Conservation (phyloP, 2,888 invertebrate genomes). For the Parapristionchus giblindavisi region DNA sequence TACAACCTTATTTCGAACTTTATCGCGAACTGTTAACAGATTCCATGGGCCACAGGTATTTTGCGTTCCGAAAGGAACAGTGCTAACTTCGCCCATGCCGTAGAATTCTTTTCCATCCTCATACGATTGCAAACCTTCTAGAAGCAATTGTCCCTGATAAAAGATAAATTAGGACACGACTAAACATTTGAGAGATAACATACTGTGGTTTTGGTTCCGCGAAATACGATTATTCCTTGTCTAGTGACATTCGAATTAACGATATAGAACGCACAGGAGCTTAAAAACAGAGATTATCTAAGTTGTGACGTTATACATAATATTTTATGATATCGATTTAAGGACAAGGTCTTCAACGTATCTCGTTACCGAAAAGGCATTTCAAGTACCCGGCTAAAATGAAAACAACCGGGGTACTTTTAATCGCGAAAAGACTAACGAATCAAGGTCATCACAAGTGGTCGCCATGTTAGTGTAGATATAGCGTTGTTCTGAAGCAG, state of each 20-base stretch:
- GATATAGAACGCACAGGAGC: conserved; percentile 47
- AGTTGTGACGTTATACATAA: not conserved
- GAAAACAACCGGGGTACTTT: too few relatives aligned
- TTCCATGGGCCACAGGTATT: too few relatives aligned
- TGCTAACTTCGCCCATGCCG: conserved; percentile 61
- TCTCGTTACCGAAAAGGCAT: too few relatives aligned
- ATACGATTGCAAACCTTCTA: conserved; percentile 61
- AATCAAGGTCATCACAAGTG: conserved; percentile 52
- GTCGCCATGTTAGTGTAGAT: conserved; percentile 36
- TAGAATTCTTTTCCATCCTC: conserved; percentile 58
- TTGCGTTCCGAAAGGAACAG: too few relatives aligned
- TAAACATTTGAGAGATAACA: too few relatives aligned
- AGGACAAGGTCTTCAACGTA: too few relatives aligned
- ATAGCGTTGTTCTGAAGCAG: conserved; percentile 36
- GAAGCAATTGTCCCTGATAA: conserved; percentile 57
- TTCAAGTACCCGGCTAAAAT: too few relatives aligned
- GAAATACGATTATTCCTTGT: conserved; percentile 51
- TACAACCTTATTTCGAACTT: too few relatives aligned
- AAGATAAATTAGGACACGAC: too few relatives aligned
- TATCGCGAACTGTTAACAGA: too few relatives aligned
- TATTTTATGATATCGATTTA: too few relatives aligned
- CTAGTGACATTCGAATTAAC: conserved; percentile 45
- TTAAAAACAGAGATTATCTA: not conserved
- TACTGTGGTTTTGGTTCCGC: conserved; percentile 51
- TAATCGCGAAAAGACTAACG: conserved; percentile 19